These are phyloP conservation scores for Linurgus olivaceus DNA, from an alignment of 2,797 vertebrate species.

Conservation along the genomic window DNA sequence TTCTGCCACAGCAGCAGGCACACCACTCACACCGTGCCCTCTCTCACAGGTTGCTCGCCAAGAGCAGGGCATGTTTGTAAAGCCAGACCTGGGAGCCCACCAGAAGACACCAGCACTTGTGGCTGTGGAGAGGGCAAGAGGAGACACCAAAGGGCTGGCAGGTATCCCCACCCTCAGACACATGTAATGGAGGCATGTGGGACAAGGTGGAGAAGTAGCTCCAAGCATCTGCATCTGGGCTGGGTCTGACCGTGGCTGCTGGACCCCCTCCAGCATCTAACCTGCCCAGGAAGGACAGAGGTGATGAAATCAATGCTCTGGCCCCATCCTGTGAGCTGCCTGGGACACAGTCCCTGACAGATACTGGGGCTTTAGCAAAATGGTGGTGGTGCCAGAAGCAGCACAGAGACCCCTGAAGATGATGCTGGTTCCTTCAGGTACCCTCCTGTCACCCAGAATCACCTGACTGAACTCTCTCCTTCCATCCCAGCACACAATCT, in stretches of 20 bases:
- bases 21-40: neutral
- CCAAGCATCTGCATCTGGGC: neutral
- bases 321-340: neutral
- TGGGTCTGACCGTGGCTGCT: neutral
- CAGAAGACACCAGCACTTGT: neutral
- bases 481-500: rapidly evolving
- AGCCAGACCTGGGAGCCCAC: neutral
- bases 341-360: neutral
- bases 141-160: neutral
- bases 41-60: rapidly evolving
- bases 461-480: neutral
- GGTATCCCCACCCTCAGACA: neutral
- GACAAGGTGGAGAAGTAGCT: neutral
- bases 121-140: neutral
- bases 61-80: rapidly evolving
- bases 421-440: neutral
- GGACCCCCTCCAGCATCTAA: neutral
- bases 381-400: neutral
- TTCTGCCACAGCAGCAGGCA: neutral
- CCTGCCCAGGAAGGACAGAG: neutral
- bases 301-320: neutral
- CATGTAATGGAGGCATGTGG: rapidly evolving
- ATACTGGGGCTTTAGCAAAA: neutral
- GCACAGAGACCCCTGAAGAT: neutral
- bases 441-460: neutral